Conservation (phyloP, 2,113 vertebrate genomes). For the Callochromis pleurospilus region DNA sequence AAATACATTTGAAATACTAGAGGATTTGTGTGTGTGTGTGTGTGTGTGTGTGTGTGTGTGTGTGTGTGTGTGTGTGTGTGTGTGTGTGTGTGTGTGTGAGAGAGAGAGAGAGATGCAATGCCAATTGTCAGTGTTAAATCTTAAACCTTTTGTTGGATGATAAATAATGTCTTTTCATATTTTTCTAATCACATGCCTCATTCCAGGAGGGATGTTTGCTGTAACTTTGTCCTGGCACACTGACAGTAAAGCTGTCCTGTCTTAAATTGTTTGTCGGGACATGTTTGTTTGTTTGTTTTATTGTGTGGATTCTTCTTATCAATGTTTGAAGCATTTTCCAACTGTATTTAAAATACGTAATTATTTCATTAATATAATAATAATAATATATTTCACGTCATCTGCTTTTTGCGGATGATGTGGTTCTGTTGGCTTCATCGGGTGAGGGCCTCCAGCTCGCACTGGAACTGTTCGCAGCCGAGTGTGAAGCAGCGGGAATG, state of each 20-base stretch:
- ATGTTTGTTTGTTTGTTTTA: rapidly evolving
- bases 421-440: too few species aligned
- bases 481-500: too few species aligned
- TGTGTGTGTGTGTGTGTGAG: too few species aligned
- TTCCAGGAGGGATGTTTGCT: neutral
- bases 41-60: neutral
- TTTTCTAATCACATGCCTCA: neutral
- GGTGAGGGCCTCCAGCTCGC: too few species aligned
- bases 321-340: rapidly evolving
- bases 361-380: neutral
- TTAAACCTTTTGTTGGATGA: neutral
- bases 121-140: neutral
- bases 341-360: rapidly evolving
- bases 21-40: neutral
- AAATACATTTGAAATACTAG: neutral
- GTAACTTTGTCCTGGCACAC: neutral
- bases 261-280: rapidly evolving
- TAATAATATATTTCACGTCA: neutral
- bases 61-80: neutral
- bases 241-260: neutral
- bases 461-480: too few species aligned
- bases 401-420: too few species aligned
- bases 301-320: neutral
- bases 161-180: neutral
- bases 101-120: neutral